These are phyloP conservation scores for Periophthalmus magnuspinnatus DNA, from an alignment of 2,797 vertebrate species.

Conservation along the genomic window DNA sequence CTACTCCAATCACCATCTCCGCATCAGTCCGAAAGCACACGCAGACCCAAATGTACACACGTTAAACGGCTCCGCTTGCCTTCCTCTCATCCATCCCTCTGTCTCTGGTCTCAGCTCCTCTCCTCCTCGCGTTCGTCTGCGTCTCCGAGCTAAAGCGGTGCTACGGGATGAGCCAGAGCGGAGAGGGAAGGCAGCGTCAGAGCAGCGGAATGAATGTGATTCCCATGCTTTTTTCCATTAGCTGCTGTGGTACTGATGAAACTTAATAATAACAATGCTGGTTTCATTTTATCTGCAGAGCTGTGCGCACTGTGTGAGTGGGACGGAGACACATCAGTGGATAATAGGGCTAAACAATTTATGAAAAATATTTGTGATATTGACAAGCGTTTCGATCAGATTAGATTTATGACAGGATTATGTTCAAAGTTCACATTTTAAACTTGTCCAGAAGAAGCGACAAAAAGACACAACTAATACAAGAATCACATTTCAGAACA, in stretches of 20 bases:
- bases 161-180: constrained; percentile 27
- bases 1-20: constrained; percentile 80
- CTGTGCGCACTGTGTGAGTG: constrained; percentile 29
- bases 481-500: no score
- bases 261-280: constrained; percentile 29
- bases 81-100: constrained; percentile 40
- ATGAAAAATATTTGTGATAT: no score
- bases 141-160: constrained; percentile 32
- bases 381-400: no score
- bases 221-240: constrained; percentile 73
- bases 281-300: constrained; percentile 39
- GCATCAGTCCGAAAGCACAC: constrained; percentile 59
- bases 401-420: no score
- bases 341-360: no score
- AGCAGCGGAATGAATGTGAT: constrained; percentile 76
- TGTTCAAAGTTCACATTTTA: no score
- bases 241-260: constrained; percentile 58
- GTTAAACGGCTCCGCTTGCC: constrained; percentile 56
- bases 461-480: no score
- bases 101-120: constrained; percentile 35
- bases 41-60: constrained; percentile 75
- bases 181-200: constrained; percentile 53
- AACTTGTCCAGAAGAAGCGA: no score
- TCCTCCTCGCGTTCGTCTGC: constrained; percentile 27
- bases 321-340: neutral